Conservation (phyloP, 2,113 vertebrate genomes). For the Erythrolamprus reginae region DNA sequence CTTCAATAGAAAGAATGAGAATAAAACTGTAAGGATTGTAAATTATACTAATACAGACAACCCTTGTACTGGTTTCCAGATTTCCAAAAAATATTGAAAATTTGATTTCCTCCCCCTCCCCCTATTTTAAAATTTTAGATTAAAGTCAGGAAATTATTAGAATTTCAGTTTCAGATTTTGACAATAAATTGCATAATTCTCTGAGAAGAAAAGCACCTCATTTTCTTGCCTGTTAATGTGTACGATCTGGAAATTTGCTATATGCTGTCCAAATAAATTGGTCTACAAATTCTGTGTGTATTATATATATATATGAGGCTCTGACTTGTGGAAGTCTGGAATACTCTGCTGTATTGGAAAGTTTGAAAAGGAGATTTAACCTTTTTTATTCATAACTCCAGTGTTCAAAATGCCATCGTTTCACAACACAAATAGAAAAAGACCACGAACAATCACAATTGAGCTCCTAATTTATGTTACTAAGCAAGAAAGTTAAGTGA, state of each 20-base stretch:
- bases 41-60: neutral
- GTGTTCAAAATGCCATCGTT: neutral
- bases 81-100: neutral
- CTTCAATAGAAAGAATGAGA: neutral
- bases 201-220: neutral
- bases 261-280: neutral
- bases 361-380: neutral
- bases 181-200: neutral
- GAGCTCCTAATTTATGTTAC: too few species aligned
- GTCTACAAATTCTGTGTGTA: neutral
- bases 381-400: neutral
- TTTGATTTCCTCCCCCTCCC: neutral
- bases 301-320: neutral
- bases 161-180: neutral
- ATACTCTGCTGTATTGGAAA: neutral
- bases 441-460: neutral
- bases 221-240: neutral
- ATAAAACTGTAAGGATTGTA: neutral
- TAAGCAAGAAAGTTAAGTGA: neutral
- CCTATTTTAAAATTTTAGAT: neutral
- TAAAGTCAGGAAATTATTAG: neutral
- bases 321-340: neutral
- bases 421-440: neutral
- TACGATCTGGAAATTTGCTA: neutral
- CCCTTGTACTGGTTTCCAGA: neutral